Conservation (phyloP, 2,113 vertebrate genomes). For the Aldabrachelys gigantea region DNA sequence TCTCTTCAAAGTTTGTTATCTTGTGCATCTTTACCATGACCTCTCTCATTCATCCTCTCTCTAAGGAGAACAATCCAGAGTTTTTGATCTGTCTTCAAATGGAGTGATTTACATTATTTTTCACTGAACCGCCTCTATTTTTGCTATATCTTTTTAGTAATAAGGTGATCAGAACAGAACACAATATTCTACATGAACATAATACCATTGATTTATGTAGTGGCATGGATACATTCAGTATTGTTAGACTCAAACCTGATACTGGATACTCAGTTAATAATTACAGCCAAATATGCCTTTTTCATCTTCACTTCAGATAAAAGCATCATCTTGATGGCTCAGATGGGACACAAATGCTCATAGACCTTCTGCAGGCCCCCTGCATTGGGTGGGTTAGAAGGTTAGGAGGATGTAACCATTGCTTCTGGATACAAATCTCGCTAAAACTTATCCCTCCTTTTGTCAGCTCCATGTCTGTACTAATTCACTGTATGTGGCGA, state of each 20-base stretch:
- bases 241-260: background rate
- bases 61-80: background rate
- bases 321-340: background rate
- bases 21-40: background rate
- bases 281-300: background rate
- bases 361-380: background rate
- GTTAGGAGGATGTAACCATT: no score
- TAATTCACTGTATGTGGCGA: no score
- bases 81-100: background rate
- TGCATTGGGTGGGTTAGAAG: background rate
- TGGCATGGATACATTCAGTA: accelerated
- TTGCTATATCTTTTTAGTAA: background rate
- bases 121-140: background rate
- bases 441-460: no score
- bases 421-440: no score
- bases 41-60: background rate
- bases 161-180: background rate
- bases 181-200: background rate
- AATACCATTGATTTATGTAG: background rate
- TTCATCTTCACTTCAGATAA: background rate
- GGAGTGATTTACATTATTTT: no score
- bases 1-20: background rate
- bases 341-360: background rate
- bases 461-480: no score
- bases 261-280: background rate